Conservation (phyloP, 1,140 invertebrate species). For the Carcinoscorpius rotundicauda region DNA sequence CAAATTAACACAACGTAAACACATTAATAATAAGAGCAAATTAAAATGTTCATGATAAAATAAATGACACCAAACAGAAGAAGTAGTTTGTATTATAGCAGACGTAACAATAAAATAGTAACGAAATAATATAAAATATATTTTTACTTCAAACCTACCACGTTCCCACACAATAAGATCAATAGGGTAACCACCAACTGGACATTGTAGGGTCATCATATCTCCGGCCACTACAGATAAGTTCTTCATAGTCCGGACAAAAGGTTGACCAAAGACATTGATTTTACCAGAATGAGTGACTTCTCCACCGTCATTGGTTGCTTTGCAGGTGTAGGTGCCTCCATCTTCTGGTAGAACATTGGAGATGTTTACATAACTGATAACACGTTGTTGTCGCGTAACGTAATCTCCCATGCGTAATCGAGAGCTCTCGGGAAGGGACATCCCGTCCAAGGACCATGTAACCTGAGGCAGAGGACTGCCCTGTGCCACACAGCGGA, state of each 20-base stretch:
- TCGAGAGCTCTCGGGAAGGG: slow-evolving; percentile 27
- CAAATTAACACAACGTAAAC: no score
- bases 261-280: slow-evolving; percentile 30
- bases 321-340: slow-evolving; percentile 33
- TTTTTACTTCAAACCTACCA: slow-evolving; percentile 27
- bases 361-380: slow-evolving; percentile 36
- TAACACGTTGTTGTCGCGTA: slow-evolving; percentile 27
- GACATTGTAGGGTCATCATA: slow-evolving; percentile 30
- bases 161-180: slow-evolving; percentile 38
- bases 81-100: not conserved
- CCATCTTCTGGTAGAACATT: slow-evolving; percentile 32
- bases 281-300: slow-evolving; percentile 25
- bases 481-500: slow-evolving; percentile 70
- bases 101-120: no score
- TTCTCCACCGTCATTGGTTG: slow-evolving; percentile 31
- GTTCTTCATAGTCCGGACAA: slow-evolving; percentile 35
- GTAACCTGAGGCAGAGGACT: slow-evolving; percentile 54
- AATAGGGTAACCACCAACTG: slow-evolving; percentile 26
- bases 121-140: no score
- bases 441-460: slow-evolving; percentile 36
- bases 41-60: no score
- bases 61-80: not conserved
- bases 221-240: slow-evolving; percentile 36
- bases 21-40: no score
- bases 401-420: slow-evolving; percentile 27